Conservation (phyloP, 2,113 vertebrate species). For the Hippocampus guttulatus region DNA sequence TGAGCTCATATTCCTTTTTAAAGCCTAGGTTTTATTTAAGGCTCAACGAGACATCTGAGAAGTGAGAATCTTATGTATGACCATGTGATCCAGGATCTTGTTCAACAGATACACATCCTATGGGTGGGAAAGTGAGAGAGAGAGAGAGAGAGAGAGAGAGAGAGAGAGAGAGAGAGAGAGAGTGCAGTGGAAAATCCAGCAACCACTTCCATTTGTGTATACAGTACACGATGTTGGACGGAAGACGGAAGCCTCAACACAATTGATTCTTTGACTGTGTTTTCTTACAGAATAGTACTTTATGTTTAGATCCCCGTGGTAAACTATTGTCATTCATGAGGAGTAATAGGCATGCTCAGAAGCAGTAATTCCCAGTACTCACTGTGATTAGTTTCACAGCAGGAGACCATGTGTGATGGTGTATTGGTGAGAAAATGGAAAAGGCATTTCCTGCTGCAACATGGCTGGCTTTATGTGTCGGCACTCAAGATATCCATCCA, state of each 20-base stretch:
- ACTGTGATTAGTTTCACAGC: slow-evolving; percentile 26
- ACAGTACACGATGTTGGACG: slow-evolving; percentile 47
- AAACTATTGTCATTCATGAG: slow-evolving; percentile 13
- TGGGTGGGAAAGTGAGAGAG: slow-evolving; percentile 28
- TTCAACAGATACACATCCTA: slow-evolving; percentile 55
- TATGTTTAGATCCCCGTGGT: slow-evolving; percentile 15
- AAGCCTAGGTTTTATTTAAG: slow-evolving; percentile 64
- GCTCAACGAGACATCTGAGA: slow-evolving; percentile 64
- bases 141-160: slow-evolving; percentile 31
- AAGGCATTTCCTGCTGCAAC: slow-evolving; percentile 79
- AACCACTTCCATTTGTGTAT: slow-evolving; percentile 43
- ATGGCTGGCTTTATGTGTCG: slow-evolving; percentile 71
- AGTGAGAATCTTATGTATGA: slow-evolving; percentile 59
- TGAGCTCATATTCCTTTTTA: slow-evolving; percentile 67
- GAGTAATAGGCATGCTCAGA: slow-evolving; percentile 19
- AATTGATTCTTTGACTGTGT: slow-evolving; percentile 27
- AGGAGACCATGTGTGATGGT: slow-evolving; percentile 45
- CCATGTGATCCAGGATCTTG: slow-evolving; percentile 67
- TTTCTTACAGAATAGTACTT: slow-evolving; percentile 15
- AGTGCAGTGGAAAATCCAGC: slow-evolving; percentile 41
- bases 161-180: slow-evolving; percentile 36
- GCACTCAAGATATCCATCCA: slow-evolving; percentile 70
- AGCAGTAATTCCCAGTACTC: slow-evolving; percentile 11
- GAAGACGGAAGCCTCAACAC: slow-evolving; percentile 29
- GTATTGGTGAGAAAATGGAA: slow-evolving; percentile 79